Evolutionary conservation across 1,140 invertebrate genomes (phyloP).

Genomic region (Drosophila sp.): DNA sequence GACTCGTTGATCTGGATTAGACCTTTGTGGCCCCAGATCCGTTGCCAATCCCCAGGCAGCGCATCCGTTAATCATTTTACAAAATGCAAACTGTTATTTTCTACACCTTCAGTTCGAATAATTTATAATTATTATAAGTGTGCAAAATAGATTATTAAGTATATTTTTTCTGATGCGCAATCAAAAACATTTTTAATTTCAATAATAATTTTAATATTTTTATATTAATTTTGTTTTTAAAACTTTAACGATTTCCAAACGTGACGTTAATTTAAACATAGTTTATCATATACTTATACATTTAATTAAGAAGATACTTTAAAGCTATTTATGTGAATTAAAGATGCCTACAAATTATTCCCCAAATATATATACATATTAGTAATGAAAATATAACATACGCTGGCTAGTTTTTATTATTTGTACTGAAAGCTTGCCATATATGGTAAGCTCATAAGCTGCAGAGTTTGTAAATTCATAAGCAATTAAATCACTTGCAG

Average conservation of each 20-base stretch:
- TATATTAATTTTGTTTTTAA: too few species aligned
- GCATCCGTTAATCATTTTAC: slow-evolving; percentile 59
- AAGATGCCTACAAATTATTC: neutral
- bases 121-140: neutral
- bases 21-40: slow-evolving; percentile 47
- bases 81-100: slow-evolving; percentile 1
- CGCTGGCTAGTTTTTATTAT: neutral
- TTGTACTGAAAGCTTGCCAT: neutral
- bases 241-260: too few species aligned
- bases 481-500: slow-evolving; percentile 63
- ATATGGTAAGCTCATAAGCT: neutral
- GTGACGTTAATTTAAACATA: too few species aligned
- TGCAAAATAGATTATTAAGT: neutral
- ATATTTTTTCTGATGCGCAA: too few species aligned
- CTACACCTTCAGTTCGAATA: too few species aligned
- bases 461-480: slow-evolving; percentile 48
- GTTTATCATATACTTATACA: too few species aligned
- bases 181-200: too few species aligned
- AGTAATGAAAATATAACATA: neutral
- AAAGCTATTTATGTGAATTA: too few species aligned
- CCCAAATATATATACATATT: neutral
- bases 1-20: slow-evolving; percentile 78
- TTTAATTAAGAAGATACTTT: too few species aligned
- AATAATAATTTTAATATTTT: too few species aligned
- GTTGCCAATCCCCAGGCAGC: slow-evolving; percentile 47